Conservation (phyloP, 2,113 vertebrate genomes). For the Sclerurus mexicanus region DNA sequence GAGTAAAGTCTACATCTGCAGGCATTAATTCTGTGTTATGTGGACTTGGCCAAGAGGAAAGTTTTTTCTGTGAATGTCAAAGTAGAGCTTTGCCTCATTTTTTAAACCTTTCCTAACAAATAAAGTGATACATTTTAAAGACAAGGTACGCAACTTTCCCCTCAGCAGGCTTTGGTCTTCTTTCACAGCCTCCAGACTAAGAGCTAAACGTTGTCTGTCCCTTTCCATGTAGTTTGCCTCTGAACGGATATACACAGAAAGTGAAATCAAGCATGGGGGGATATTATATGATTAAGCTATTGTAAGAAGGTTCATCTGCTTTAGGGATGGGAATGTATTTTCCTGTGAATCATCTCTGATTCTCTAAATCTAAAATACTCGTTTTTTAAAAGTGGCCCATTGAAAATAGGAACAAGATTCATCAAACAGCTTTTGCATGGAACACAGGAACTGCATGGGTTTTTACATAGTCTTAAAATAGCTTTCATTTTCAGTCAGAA, state of each 20-base stretch:
- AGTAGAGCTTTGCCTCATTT: neutral
- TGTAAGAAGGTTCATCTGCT: neutral
- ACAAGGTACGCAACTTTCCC: neutral
- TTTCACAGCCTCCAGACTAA: neutral
- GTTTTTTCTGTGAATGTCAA: neutral
- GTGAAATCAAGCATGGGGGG: neutral
- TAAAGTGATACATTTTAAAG: neutral
- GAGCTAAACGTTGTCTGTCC: neutral
- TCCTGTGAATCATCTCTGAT: slow-evolving; percentile 47
- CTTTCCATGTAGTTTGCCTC: neutral
- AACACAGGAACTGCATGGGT: neutral
- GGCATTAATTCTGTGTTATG: neutral
- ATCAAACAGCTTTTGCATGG: slow-evolving; percentile 9
- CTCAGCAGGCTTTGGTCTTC: neutral
- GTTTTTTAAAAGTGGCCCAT: neutral
- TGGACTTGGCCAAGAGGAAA: neutral
- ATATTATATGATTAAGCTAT: slow-evolving; percentile 1
- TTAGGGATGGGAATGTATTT: neutral
- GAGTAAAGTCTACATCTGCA: neutral
- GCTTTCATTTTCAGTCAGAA: neutral
- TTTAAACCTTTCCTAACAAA: neutral
- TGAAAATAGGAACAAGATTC: slow-evolving; percentile 15
- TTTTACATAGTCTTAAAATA: slow-evolving; percentile 13
- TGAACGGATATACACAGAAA: neutral
- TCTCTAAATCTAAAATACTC: slow-evolving; percentile 1